Percentiles rank a stretch among this genome's conserved stretches.
These are phyloP conservation scores for Drosophila demipolita DNA, from an alignment of 2,888 invertebrate species.

Conservation along the genomic window DNA sequence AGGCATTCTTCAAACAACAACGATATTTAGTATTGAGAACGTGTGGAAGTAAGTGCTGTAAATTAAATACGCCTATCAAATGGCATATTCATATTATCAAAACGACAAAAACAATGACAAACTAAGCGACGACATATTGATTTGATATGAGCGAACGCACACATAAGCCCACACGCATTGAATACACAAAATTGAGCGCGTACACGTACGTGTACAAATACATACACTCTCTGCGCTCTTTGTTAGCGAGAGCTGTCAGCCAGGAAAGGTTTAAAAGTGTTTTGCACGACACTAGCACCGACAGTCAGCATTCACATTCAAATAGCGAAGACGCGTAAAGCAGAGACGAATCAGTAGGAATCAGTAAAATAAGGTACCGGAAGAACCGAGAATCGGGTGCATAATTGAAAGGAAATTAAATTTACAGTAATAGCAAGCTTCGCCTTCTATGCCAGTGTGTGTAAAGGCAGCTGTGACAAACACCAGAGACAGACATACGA, in stretches of 20 bases:
- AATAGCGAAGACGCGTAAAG: constrained; percentile 69
- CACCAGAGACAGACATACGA: constrained; percentile 31
- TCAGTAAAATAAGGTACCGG: constrained; percentile 62
- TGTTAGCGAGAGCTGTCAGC: constrained; percentile 45
- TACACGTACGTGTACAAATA: constrained; percentile 13
- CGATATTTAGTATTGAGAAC: constrained; percentile 64
- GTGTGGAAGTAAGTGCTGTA: constrained; percentile 65
- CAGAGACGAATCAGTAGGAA: constrained; percentile 52
- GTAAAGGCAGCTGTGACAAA: constrained; percentile 89
- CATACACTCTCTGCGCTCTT: constrained; percentile 41
- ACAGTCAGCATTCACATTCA: constrained; percentile 79
- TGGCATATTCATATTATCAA: constrained; percentile 63
- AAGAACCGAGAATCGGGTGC: constrained; percentile 47
- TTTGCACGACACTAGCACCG: constrained; percentile 62
- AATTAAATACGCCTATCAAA: constrained; percentile 63
- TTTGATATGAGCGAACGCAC: constrained; percentile 61
- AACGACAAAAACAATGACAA: constrained; percentile 44
- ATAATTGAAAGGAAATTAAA: constrained; percentile 49
- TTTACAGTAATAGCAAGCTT: constrained; percentile 80
- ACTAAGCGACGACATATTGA: constrained; percentile 65
- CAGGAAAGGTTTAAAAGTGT: constrained; percentile 79
- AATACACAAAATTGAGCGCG: background rate
- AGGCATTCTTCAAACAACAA: constrained; percentile 32
- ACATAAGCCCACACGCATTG: constrained; percentile 10
- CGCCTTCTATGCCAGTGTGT: constrained; percentile 97